These are phyloP conservation scores for Irena cyanogastra DNA, from an alignment of 2,113 vertebrate genomes.

Conservation along the genomic window DNA sequence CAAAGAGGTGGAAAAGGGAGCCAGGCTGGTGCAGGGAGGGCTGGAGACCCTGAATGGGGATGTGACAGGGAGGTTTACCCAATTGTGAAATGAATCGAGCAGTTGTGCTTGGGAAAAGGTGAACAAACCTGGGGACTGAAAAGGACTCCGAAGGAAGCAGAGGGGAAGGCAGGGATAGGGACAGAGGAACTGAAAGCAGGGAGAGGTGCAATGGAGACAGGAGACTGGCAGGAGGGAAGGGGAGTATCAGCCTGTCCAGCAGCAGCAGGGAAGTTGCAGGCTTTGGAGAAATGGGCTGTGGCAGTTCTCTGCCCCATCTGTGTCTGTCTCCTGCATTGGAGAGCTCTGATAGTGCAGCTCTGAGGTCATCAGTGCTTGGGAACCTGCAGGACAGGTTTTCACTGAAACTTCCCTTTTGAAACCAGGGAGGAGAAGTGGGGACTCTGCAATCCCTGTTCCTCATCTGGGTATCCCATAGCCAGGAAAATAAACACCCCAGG, in stretches of 20 bases:
- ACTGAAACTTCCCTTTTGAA: conserved; percentile 28
- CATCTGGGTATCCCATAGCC: background rate
- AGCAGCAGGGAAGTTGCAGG: background rate
- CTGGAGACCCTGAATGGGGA: background rate
- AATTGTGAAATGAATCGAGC: rapidly evolving
- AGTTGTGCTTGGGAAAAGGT: background rate
- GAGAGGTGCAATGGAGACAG: background rate
- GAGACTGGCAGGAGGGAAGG: background rate
- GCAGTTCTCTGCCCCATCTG: rapidly evolving
- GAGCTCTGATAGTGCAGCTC: background rate
- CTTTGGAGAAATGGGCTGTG: background rate
- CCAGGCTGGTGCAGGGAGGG: background rate
- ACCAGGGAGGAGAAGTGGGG: background rate
- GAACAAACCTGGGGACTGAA: background rate
- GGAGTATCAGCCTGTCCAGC: background rate
- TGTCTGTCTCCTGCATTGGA: background rate
- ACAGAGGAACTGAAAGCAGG: background rate
- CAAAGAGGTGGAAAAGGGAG: background rate
- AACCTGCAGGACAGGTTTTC: conserved; percentile 21
- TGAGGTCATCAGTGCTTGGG: background rate
- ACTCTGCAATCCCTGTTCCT: background rate
- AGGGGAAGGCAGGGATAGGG: background rate
- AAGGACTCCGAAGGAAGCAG: background rate
- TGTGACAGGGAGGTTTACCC: background rate
- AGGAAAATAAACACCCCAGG: background rate